Conservation (phyloP, 2,113 vertebrate genomes). For the Oryzias curvinotus region DNA sequence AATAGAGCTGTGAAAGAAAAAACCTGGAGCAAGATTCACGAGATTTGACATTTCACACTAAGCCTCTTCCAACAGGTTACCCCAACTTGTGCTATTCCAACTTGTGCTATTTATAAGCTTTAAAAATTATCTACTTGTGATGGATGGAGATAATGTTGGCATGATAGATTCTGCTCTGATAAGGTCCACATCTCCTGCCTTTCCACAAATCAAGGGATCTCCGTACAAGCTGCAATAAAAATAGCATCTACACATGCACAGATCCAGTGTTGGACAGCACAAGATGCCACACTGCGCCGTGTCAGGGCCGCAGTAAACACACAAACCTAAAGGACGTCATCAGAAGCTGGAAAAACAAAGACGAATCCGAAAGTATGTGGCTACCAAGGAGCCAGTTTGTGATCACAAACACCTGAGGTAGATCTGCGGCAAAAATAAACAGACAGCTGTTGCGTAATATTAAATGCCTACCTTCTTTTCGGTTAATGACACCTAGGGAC, state of each 20-base stretch:
- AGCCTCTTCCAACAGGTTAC: neutral
- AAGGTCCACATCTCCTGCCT: constrained; percentile 44
- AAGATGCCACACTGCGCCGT: constrained; percentile 5
- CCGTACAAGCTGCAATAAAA: constrained; percentile 53
- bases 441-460: constrained; percentile 58
- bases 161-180: constrained; percentile 47
- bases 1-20: too few relatives aligned
- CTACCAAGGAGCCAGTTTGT: constrained; percentile 20
- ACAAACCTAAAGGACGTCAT: constrained; percentile 6
- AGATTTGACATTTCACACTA: too few relatives aligned
- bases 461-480: constrained; percentile 98
- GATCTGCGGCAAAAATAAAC: constrained; percentile 41
- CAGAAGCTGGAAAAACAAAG: constrained; percentile 17
- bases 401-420: constrained; percentile 21
- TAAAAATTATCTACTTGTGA: constrained; percentile 5
- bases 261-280: constrained; percentile 16
- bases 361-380: constrained; percentile 18
- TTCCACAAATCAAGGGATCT: constrained; percentile 33
- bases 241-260: constrained; percentile 23
- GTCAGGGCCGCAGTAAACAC: constrained; percentile 13
- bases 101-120: too few relatives aligned
- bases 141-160: constrained; percentile 41
- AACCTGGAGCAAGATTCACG: too few relatives aligned
- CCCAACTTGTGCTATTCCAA: constrained; percentile 20
- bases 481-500: constrained; percentile 99